Evolutionary conservation across 2,888 invertebrate species (phyloP), one percentile per base, ranked within the genome.

Genomic region (Taphrorychus bicolor): DNA sequence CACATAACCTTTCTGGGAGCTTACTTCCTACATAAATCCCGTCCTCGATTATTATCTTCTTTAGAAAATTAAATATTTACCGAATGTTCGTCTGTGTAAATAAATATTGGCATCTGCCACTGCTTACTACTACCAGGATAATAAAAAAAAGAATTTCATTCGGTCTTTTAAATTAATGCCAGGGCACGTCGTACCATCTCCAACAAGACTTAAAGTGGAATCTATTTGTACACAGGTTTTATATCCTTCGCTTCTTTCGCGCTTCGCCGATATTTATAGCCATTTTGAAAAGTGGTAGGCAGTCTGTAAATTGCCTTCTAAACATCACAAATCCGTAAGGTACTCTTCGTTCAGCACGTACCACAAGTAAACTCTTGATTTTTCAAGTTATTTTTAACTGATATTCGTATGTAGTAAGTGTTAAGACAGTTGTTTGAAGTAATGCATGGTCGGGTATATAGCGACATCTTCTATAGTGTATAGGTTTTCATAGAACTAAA

Each of bases 201-300:
- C 32, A 32, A 32, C 11, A n/a, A n/a, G 32, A 2, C 11, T 3
- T 32, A 11, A 52, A 56, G 45, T 5, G 14, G 45, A 49, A 65
- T 65, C 59, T 65, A 65, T 65, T 65, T 65, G 53, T 54, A 59
- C 54, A n/a, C 21, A 64, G 53, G 42, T 65, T 65, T 65, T 53
- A 49, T 65, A 45, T 14, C 45, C 17, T 45, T 45, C 17, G 51
- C 59, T 42, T 59, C 59, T 32, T 65, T 59, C 48, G 49, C 49
- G 52, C 59, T 42, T 59, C 32, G 32, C 32, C 23, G 23, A 32
- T 64, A 64, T 64, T 64, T 64, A 64, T 52, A 64, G 51, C 54
- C 59, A 65, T 59, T 65, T 65, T 65, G 59, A 45, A 59, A 59
- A 65, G 48, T 53, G 40, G 24, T 21, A 53, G 59, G 59, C 59